Evolutionary conservation across 2,888 invertebrate species (phyloP).

Genomic region (Drosophila acutilabella): DNA sequence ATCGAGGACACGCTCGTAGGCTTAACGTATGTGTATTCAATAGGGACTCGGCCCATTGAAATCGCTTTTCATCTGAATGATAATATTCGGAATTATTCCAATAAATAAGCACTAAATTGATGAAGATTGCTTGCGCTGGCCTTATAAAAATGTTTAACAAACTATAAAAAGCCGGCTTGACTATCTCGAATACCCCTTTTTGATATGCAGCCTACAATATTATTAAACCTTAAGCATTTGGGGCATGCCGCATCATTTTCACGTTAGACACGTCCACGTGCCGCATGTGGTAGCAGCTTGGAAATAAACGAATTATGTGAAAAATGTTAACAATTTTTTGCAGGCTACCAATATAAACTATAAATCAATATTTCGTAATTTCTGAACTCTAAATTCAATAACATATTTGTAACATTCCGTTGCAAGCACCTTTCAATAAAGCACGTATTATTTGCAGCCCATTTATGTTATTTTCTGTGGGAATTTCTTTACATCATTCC

Average conservation of each 20-base stretch:
- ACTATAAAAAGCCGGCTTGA: background rate
- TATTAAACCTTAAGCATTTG: background rate
- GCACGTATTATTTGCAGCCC: background rate
- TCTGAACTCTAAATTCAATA: constrained; percentile 11
- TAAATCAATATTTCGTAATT: constrained; percentile 52
- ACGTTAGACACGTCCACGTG: background rate
- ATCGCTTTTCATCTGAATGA: constrained; percentile 11
- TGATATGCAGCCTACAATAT: background rate
- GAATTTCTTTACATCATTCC: constrained; percentile 6
- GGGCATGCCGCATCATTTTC: background rate
- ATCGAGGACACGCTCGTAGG: constrained; percentile 16
- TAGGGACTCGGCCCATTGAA: constrained; percentile 18
- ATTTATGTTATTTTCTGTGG: background rate
- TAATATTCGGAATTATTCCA: constrained; percentile 2
- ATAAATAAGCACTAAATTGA: constrained; percentile 10
- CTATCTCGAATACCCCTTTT: background rate
- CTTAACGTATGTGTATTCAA: constrained; percentile 16
- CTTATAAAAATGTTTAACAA: background rate
- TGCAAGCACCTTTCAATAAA: background rate
- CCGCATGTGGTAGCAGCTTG: constrained; percentile 3
- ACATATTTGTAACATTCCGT: background rate
- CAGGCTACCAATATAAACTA: constrained; percentile 18
- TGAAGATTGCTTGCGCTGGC: background rate
- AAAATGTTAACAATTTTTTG: constrained; percentile 7
- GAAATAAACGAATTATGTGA: background rate